A percentile compares a stretch with the other conserved stretches of the same genome.
Conservation (phyloP, 2,113 vertebrate species). For the Austrofundulus limnaeus region DNA sequence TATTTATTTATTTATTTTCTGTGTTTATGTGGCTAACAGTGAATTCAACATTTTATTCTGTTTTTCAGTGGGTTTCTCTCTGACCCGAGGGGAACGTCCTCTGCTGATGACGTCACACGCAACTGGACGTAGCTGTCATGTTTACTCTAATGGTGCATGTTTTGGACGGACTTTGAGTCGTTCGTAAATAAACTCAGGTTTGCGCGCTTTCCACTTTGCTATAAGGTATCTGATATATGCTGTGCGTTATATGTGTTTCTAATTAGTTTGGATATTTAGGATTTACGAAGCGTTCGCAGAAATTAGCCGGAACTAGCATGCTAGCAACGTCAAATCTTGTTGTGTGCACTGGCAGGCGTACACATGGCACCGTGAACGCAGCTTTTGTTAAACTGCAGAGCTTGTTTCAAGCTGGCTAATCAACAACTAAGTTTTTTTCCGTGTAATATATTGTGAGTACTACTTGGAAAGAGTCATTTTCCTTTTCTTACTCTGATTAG, state of each 20-base stretch:
- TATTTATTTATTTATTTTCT: no score
- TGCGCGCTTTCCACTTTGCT: neutral
- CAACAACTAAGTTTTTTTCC: neutral
- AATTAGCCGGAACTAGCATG: neutral
- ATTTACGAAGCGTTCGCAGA: neutral
- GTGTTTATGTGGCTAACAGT: no score
- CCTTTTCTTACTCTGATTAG: neutral
- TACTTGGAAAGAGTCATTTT: neutral
- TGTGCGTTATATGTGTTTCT: accelerated
- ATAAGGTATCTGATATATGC: accelerated
- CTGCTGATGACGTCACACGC: slow-evolving; percentile 26
- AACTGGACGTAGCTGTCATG: neutral
- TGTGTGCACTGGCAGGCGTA: no score
- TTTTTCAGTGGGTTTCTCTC: neutral
- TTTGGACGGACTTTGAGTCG: neutral
- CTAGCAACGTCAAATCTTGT: neutral
- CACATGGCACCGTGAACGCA: no score
- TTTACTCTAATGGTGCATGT: neutral
- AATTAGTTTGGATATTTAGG: neutral
- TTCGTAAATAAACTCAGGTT: neutral
- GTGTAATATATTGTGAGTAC: neutral
- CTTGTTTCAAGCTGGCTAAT: neutral
- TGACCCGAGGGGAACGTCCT: neutral
- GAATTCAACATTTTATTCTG: neutral
- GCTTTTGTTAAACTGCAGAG: neutral